Evolutionary conservation across 2,797 vertebrate species (phyloP).

Genomic region (Falco columbarius): DNA sequence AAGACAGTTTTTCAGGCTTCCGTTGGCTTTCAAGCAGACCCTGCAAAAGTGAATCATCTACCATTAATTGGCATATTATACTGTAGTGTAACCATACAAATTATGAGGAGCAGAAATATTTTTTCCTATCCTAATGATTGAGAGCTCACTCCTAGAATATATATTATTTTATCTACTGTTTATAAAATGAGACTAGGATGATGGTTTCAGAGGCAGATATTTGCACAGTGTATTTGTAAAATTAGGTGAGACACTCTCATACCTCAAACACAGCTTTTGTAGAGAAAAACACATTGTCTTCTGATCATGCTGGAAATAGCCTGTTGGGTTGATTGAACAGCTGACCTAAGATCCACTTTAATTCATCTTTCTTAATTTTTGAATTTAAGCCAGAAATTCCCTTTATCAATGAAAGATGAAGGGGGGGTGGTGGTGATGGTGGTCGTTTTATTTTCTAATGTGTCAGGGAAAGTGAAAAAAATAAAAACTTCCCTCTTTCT

Average conservation of each 20-base stretch:
- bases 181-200: background rate
- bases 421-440: too few species aligned
- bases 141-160: background rate
- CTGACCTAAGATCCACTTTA: background rate
- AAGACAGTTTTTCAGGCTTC: background rate
- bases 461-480: background rate
- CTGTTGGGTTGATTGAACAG: background rate
- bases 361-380: background rate
- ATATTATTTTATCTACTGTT: background rate
- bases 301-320: background rate
- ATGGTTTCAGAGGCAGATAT: background rate
- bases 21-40: background rate
- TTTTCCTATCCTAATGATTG: background rate
- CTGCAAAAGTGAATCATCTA: background rate
- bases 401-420: background rate
- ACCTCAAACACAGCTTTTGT: background rate
- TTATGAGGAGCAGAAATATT: background rate
- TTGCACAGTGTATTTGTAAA: background rate
- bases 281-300: background rate
- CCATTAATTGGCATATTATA: background rate
- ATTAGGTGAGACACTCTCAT: background rate
- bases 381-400: background rate
- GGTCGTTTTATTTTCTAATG: background rate
- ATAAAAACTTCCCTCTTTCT: background rate
- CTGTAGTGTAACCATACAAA: background rate